Conservation (phyloP, 2,797 vertebrate genomes). For the Chrysocyon brachyurus region DNA sequence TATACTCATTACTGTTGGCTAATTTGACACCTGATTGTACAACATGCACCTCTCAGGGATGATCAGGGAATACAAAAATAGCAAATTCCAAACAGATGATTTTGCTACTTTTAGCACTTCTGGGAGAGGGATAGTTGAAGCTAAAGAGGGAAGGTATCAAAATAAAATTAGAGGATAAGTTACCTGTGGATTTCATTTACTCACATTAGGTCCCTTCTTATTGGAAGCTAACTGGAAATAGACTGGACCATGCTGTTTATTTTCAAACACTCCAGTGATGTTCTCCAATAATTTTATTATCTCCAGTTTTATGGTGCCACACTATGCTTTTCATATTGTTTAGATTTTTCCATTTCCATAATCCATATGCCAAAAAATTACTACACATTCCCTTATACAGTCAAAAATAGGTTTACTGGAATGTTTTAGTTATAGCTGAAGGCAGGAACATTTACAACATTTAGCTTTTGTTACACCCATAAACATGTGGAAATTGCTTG, state of each 20-base stretch:
- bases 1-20: neutral
- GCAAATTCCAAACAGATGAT: neutral
- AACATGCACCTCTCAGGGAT: neutral
- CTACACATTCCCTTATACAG: constrained; percentile 74
- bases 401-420: constrained; percentile 90
- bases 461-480: constrained; percentile 83
- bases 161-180: neutral
- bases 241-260: neutral
- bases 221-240: constrained; percentile 4
- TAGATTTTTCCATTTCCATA: constrained; percentile 57
- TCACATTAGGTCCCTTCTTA: constrained; percentile 14
- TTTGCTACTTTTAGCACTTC: constrained; percentile 24
- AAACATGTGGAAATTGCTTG: constrained; percentile 79
- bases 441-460: constrained; percentile 86
- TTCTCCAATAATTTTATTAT: constrained; percentile 51
- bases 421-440: constrained; percentile 87
- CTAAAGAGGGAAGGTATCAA: constrained; percentile 20
- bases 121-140: neutral
- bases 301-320: constrained; percentile 23
- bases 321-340: constrained; percentile 45
- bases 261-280: constrained; percentile 49
- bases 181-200: neutral
- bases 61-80: neutral
- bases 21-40: neutral
- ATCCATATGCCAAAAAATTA: constrained; percentile 64